Evolutionary conservation across 2,888 invertebrate genomes (phyloP).

Genomic region (Leucophora obtusa): DNA sequence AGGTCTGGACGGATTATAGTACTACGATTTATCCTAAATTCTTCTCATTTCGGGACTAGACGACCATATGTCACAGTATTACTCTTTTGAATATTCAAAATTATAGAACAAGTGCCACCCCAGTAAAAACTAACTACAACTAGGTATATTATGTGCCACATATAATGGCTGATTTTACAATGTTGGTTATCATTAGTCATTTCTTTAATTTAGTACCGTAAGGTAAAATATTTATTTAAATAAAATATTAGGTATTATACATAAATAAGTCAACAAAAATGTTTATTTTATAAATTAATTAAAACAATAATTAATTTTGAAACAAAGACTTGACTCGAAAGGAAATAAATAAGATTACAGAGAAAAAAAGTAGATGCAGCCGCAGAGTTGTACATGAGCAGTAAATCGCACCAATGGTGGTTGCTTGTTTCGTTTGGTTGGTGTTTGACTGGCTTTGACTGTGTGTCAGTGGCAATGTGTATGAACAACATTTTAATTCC

Average conservation of each 20-base stretch:
- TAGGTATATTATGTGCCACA: not conserved
- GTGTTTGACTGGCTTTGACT: slow-evolving; percentile 4
- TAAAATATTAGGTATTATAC: not conserved
- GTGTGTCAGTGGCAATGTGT: slow-evolving; percentile 25
- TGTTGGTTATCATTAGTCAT: not conserved
- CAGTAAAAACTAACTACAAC: no score
- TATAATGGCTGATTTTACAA: not conserved
- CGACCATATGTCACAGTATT: no score
- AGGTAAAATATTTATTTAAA: not conserved
- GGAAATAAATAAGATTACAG: slow-evolving; percentile 45
- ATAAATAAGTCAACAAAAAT: slow-evolving; percentile 39
- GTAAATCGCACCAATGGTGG: slow-evolving; percentile 56
- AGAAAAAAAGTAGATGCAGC: not conserved
- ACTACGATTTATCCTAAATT: no score
- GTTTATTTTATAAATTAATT: slow-evolving; percentile 49
- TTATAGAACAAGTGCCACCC: no score
- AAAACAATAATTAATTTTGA: slow-evolving; percentile 56
- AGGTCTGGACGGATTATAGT: no score
- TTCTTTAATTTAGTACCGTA: not conserved
- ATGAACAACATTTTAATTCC: slow-evolving; percentile 52
- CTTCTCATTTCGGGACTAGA: no score
- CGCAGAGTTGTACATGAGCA: slow-evolving; percentile 5
- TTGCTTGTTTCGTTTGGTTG: slow-evolving; percentile 7
- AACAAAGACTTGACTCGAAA: slow-evolving; percentile 19
- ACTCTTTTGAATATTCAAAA: no score